A percentile compares a stretch with the other conserved stretches of the same genome.
Conservation (phyloP, 2,113 vertebrate species). For the Cyprinus carpio region DNA sequence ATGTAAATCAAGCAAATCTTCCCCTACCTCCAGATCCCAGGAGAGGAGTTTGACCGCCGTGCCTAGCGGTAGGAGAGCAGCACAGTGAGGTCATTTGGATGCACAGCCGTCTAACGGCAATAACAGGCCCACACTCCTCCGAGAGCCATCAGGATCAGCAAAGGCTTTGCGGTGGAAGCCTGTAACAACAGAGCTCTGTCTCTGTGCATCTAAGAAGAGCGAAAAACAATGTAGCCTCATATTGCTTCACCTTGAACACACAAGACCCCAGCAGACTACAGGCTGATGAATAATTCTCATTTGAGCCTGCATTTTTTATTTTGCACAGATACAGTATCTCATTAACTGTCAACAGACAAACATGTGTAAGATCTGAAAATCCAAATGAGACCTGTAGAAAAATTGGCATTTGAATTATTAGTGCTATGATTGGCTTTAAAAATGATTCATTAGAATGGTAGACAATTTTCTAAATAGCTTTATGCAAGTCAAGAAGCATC, state of each 20-base stretch:
- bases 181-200: constrained; percentile 58
- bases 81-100: constrained; percentile 67
- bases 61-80: constrained; percentile 68
- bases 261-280: constrained; percentile 63
- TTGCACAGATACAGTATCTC: constrained; percentile 47
- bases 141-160: constrained; percentile 75
- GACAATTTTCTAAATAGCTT: constrained; percentile 70
- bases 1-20: constrained; percentile 76
- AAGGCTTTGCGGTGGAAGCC: constrained; percentile 70
- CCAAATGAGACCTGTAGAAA: constrained; percentile 26
- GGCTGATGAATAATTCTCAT: constrained; percentile 72
- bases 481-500: constrained; percentile 66
- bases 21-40: constrained; percentile 68
- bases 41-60: constrained; percentile 69
- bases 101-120: constrained; percentile 65
- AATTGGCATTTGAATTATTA: constrained; percentile 41
- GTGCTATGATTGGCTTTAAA: constrained; percentile 48
- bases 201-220: constrained; percentile 61
- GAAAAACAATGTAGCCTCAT: constrained; percentile 47
- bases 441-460: constrained; percentile 57
- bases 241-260: constrained; percentile 64
- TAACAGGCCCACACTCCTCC: constrained; percentile 68
- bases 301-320: constrained; percentile 49
- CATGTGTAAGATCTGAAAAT: constrained; percentile 26
- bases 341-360: constrained; percentile 51